Percentiles rank a stretch among this genome's conserved stretches.
Evolutionary conservation across 2,888 invertebrate genomes (phyloP).

Genomic region (Philaethria dido): DNA sequence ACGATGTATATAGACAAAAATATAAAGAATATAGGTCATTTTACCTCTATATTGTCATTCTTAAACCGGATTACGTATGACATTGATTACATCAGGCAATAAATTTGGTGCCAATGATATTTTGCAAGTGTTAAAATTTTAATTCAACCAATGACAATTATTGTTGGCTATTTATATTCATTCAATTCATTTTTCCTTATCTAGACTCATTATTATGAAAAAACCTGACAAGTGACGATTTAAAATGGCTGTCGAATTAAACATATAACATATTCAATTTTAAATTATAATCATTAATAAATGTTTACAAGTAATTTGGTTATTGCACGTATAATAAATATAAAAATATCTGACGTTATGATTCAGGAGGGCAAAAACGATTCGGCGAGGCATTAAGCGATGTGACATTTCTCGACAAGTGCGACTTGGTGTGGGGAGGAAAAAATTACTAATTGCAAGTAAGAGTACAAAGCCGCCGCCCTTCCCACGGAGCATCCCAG

Average conservation of each 20-base stretch:
- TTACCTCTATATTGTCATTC: constrained; percentile 7
- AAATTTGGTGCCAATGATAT: constrained; percentile 30
- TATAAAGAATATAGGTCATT: constrained; percentile 3
- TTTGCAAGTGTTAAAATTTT: constrained; percentile 45
- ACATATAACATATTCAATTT: too few relatives aligned
- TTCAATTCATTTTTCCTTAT: neutral
- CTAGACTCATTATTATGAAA: neutral
- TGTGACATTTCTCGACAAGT: constrained; percentile 77
- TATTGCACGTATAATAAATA: constrained; percentile 55
- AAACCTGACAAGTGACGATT: neutral
- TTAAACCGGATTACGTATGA: constrained; percentile 29
- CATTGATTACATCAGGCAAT: constrained; percentile 26
- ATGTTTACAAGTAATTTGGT: constrained; percentile 65
- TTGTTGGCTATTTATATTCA: neutral
- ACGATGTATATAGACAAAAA: neutral
- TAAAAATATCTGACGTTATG: constrained; percentile 31
- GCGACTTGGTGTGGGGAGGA: constrained; percentile 65
- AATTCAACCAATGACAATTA: constrained; percentile 61
- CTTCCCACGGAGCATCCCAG: constrained; percentile 77
- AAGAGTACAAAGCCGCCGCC: constrained; percentile 78
- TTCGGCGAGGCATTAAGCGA: constrained; percentile 71
- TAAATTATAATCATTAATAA: constrained; percentile 69
- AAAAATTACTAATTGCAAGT: constrained; percentile 78
- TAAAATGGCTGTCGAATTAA: neutral
- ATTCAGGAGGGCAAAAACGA: constrained; percentile 46